Base-by-base conservation (phyloP, 2,797 vertebrate genomes). In the Echiichthys vipera region DNA sequence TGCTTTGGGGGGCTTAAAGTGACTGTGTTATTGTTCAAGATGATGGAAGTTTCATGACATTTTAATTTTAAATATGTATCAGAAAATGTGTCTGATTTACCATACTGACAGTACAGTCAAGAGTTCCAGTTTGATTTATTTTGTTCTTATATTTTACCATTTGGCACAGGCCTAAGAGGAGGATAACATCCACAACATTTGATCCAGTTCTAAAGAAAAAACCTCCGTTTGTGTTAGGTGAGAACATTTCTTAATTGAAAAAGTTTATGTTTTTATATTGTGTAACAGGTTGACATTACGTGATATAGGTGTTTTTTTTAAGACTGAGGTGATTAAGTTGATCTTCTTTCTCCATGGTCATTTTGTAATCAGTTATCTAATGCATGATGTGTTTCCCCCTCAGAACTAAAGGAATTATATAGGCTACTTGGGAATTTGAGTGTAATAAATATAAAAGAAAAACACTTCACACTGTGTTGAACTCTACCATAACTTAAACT, bases 371-470 rank as follows among this genome's bases (percentile, higher is more conserved):
- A 37, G 24, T 32, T 24, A 61, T 47, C 17, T 25, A 5, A 57
- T 37, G 15, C 7, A 17, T 46, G 0, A 25, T 37, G 10, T 0
- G 42, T 58, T 51, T 8, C 25, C 6, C 5, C 32, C 6, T 27
- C 15, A 25, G 20, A n/a, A 25, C 17, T n/a, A 53, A 45, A 29
- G 17, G 5, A 22, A 50, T 22, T 30, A 53, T 32, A 4, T 5
- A 5, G 10, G 18, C 12, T 58, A 17, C 8, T 56, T 14, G 37
- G 12, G 10, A 30, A 22, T 20, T 63, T 40, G 30, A 47, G 49
- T 76, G 56, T 24, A 37, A 47, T 54, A 3, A 17, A 15, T 67
- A 45, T 39, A 47, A 9, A 71, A 72, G 34, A 8, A 5, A 29
- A 7, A 43, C 27, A 43, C 22, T 56, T 25, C 32, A 12, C 10